Conservation (phyloP, 2,797 vertebrate species). For the Spinus olivaceus region DNA sequence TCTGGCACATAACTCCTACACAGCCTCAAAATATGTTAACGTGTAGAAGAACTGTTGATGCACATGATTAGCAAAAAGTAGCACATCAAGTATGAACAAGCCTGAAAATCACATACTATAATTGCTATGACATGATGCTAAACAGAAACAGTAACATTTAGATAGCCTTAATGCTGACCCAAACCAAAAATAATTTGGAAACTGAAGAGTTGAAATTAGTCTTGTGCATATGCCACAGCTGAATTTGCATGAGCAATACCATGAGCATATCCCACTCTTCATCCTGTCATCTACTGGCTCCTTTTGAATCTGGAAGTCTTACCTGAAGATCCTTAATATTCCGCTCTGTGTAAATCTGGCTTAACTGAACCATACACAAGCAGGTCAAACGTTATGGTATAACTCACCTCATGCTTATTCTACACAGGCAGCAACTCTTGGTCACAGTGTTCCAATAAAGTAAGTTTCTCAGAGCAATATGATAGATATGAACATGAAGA, state of each 20-base stretch:
- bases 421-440: background rate
- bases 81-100: conserved; percentile 45
- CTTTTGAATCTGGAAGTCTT: background rate
- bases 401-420: background rate
- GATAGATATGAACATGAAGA: background rate
- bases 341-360: background rate
- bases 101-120: conserved; percentile 42
- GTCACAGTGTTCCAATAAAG: background rate
- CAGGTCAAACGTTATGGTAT: background rate
- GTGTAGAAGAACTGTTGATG: conserved; percentile 58
- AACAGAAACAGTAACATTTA: background rate
- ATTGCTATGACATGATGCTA: background rate
- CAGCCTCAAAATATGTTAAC: conserved; percentile 56
- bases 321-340: background rate
- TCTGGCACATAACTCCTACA: conserved; percentile 54
- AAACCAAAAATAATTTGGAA: conserved; percentile 12
- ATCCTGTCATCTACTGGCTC: background rate
- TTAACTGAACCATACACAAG: background rate
- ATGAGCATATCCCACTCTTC: background rate
- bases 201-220: background rate
- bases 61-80: conserved; percentile 46
- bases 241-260: background rate
- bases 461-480: background rate
- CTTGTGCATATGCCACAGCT: background rate
- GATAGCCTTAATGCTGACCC: conserved; percentile 1